Base-by-base conservation (phyloP, 2,888 invertebrate genomes). In the Yponomeuta sedellus region DNA sequence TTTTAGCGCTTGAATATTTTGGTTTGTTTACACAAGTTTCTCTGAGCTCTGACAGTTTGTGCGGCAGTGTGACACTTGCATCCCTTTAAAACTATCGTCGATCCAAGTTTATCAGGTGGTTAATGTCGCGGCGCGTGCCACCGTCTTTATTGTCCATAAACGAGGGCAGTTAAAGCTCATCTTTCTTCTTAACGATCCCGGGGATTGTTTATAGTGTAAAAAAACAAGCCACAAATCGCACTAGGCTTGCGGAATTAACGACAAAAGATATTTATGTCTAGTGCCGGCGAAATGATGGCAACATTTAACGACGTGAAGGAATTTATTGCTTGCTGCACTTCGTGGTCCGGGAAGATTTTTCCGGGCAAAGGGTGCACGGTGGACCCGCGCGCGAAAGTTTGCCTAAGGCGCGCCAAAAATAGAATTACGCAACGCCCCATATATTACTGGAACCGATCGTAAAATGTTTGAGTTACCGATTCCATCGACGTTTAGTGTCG, bases 71-170 rank as follows among this genome's bases (percentile, higher is more conserved):
- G 44, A 52, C 44, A 52, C 44, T 52, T 16, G 44, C 16, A 52
- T 44, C 68, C 67, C 68, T 69, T 63, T 66, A 72, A 71, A 78
- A 76, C 73, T 72, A 71, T 70, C 69, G 70, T 75, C 74, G 74
- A 75, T 75, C 73, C 73, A 71, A 76, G 75, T 79, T 77, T 75
- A 77, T 79, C 80, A 80, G 80, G 80, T 80, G 77, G 71, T 71
- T 72, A 80, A 74, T 82, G 84, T 83, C 81, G 77, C 75, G 81
- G 77, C 82, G 77, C 88, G 86, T 85, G 86, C 86, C 84, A 79
- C 78, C 81, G 77, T 83, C 76, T 91, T 91, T 86, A 92, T 80
- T 84, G 86, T 79, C 88, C 84, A 90, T 91, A 91, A 91, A 91
- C 81, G 71, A 77, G 79, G 81, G 79, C 80, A 79, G 82, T 88